Evolutionary conservation across 2,888 invertebrate species (phyloP).

Genomic region (Hartigia nigra): DNA sequence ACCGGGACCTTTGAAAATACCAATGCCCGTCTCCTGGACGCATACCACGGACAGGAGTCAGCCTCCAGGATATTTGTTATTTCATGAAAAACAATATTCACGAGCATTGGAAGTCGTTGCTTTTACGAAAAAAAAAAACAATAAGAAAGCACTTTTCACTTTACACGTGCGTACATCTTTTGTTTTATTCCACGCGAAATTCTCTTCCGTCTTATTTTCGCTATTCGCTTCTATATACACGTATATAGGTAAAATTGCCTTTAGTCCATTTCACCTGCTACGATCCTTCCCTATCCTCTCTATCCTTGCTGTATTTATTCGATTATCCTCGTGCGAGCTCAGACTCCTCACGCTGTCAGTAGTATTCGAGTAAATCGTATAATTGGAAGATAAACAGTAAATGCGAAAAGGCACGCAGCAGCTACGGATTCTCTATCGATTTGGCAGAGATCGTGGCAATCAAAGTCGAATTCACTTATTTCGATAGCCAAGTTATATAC

Average conservation of each 20-base stretch:
- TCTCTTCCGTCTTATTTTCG: not conserved
- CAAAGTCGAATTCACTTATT: slow-evolving; percentile 38
- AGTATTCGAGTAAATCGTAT: slow-evolving; percentile 26
- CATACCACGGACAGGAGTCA: not conserved
- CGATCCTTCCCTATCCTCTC: not conserved
- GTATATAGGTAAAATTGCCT: not conserved
- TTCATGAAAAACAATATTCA: not conserved
- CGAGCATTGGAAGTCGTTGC: not conserved
- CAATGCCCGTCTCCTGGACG: not conserved
- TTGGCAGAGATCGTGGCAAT: slow-evolving; percentile 36
- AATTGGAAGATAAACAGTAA: slow-evolving; percentile 41
- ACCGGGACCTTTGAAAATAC: not conserved
- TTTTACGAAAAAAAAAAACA: not conserved
- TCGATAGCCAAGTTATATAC: slow-evolving; percentile 21
- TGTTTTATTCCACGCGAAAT: not conserved
- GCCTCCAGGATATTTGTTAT: not conserved
- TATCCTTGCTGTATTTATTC: not conserved
- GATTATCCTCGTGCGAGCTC: not conserved
- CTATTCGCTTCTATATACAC: not conserved
- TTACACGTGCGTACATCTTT: not conserved
- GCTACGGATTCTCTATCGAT: slow-evolving; percentile 26
- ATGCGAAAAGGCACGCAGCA: slow-evolving; percentile 15
- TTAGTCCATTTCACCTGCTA: not conserved
- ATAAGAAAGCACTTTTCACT: not conserved
- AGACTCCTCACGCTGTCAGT: not conserved